Conservation (phyloP, 2,113 vertebrate genomes). For the Sarotherodon lohbergeri region DNA sequence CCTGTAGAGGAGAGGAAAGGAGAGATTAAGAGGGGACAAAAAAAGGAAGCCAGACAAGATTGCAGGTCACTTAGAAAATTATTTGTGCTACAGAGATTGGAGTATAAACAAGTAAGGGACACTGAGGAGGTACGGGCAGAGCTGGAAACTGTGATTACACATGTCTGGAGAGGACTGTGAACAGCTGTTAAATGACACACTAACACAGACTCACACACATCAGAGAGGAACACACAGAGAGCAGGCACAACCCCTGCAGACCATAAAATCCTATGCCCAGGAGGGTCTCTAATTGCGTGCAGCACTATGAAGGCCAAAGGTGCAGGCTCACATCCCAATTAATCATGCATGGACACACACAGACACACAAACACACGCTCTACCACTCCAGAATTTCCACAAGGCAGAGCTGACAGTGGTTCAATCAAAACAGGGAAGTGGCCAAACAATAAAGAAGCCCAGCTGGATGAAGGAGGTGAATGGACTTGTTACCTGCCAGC, state of each 20-base stretch:
- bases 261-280: conserved; percentile 45
- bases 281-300: conserved; percentile 44
- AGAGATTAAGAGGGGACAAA: neutral
- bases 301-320: conserved; percentile 41
- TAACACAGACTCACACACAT: neutral
- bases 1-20: conserved; percentile 61
- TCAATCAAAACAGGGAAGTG: conserved; percentile 35
- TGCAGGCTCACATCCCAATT: conserved; percentile 23
- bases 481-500: neutral
- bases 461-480: conserved; percentile 9
- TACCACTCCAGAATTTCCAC: conserved; percentile 12
- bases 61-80: neutral
- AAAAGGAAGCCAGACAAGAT: neutral
- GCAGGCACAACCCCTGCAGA: conserved; percentile 22
- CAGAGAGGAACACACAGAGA: conserved; percentile 58
- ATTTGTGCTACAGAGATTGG: neutral
- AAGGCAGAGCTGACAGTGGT: conserved; percentile 15
- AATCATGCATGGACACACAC: conserved; percentile 7
- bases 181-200: conserved; percentile 27
- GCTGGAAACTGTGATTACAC: conserved; percentile 57
- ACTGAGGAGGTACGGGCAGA: neutral
- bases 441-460: conserved; percentile 42
- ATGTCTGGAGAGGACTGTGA: conserved; percentile 21
- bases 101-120: neutral
- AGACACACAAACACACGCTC: neutral